These are phyloP conservation scores for Hypotaenidia philippensis DNA, from an alignment of 2,797 vertebrate genomes.

Conservation along the genomic window DNA sequence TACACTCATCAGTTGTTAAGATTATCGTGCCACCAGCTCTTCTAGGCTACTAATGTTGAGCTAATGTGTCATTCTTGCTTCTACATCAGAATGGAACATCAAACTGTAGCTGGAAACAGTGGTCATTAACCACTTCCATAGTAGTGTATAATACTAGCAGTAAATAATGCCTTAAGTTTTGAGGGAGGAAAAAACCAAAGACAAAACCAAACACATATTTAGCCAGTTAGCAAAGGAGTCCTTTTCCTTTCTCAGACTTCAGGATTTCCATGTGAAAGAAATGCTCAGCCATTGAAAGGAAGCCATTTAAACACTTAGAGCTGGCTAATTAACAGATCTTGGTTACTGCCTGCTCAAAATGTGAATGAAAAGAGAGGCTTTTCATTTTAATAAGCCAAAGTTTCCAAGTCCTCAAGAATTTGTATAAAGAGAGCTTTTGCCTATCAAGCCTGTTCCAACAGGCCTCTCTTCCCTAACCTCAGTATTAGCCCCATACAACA, in stretches of 20 bases:
- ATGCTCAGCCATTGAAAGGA: background rate
- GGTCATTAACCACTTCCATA: background rate
- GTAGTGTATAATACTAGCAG: background rate
- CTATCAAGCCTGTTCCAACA: background rate
- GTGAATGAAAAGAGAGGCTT: background rate
- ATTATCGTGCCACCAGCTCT: background rate
- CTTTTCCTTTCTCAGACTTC: background rate
- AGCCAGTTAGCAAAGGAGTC: background rate
- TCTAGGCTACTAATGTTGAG: background rate
- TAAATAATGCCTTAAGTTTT: background rate
- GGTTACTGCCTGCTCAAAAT: background rate
- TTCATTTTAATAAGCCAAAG: background rate
- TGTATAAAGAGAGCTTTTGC: background rate
- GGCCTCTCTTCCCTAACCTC: background rate
- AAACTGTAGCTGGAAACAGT: background rate
- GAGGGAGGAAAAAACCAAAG: background rate
- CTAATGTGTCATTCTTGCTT: background rate
- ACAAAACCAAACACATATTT: background rate
- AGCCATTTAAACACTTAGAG: background rate
- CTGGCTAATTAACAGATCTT: constrained; percentile 1
- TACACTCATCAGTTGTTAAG: background rate
- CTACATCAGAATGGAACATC: background rate
- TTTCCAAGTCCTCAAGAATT: background rate
- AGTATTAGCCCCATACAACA: too few relatives aligned
- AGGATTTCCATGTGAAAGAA: constrained; percentile 9